Conservation (phyloP, 1,140 invertebrate genomes). For the Drosophila pectinifera region DNA sequence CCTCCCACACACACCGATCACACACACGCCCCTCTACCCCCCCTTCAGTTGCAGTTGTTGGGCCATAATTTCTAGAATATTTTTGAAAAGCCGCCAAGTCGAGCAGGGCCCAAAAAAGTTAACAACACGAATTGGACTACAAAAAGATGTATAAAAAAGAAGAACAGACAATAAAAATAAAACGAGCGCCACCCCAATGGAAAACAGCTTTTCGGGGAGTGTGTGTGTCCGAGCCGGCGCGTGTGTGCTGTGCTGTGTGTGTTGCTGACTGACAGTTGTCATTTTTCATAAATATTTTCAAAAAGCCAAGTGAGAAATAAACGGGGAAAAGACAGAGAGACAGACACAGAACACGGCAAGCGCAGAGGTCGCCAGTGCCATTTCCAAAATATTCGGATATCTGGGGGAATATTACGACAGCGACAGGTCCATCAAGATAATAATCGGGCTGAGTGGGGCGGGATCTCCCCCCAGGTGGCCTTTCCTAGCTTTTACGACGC, state of each 20-base stretch:
- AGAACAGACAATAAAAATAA: constrained; percentile 56
- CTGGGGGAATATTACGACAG: constrained; percentile 14
- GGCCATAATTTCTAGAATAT: constrained; percentile 67
- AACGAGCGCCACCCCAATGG: constrained; percentile 57
- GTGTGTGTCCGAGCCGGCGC: no score
- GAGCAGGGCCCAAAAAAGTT: constrained; percentile 52
- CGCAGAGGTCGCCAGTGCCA: constrained; percentile 2
- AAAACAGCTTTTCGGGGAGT: constrained; percentile 3
- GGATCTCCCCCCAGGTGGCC: no score
- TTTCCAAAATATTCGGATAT: constrained; percentile 1
- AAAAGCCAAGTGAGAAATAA: constrained; percentile 29
- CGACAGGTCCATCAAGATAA: constrained; percentile 6
- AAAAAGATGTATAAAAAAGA: constrained; percentile 8
- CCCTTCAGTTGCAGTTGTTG: constrained; percentile 56
- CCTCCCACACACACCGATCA: constrained; percentile 3
- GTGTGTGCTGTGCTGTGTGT: constrained; percentile 29
- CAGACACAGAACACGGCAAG: constrained; percentile 3
- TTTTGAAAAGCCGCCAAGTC: constrained; percentile 76
- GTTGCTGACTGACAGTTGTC: constrained; percentile 60
- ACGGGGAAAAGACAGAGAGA: no score
- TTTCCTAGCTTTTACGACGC: constrained; percentile 11
- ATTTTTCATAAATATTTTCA: constrained; percentile 77
- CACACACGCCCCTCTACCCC: not conserved
- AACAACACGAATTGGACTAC: constrained; percentile 21
- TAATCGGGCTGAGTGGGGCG: no score